Evolutionary conservation across 2,797 vertebrate species (phyloP).

Genomic region (Ara ararauna): DNA sequence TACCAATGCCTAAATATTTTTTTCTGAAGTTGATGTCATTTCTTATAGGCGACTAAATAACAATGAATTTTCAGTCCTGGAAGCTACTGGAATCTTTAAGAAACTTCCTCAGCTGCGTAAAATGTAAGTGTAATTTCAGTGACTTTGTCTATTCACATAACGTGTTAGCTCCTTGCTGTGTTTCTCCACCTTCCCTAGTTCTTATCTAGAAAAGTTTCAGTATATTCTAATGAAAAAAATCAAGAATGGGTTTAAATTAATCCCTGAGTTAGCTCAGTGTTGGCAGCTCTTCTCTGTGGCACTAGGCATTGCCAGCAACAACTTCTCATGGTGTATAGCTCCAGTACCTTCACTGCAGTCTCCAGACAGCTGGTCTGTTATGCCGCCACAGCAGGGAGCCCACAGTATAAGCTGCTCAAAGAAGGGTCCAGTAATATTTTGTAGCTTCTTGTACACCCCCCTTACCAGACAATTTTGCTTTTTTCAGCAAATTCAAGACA

Average conservation of each 20-base stretch:
- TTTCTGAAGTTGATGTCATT: conserved; percentile 21
- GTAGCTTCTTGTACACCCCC: conserved; percentile 58
- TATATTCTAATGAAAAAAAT: neutral
- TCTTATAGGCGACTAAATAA: conserved; percentile 92
- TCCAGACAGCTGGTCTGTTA: conserved; percentile 55
- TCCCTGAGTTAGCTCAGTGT: neutral
- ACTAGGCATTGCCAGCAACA: neutral
- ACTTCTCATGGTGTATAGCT: neutral
- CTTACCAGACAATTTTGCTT: conserved; percentile 46
- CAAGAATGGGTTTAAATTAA: neutral
- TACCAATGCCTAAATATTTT: neutral
- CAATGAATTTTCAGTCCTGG: conserved; percentile 96
- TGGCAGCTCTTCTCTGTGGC: neutral
- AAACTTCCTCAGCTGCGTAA: conserved; percentile 96
- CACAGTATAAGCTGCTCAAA: conserved; percentile 18
- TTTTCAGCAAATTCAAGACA: conserved; percentile 57
- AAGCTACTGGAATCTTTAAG: conserved; percentile 97
- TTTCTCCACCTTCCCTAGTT: neutral
- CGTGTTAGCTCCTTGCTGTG: neutral
- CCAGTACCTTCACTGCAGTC: neutral
- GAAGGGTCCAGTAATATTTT: conserved; percentile 45
- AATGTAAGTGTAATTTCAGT: conserved; percentile 86
- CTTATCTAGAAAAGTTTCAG: neutral
- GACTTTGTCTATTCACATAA: neutral
- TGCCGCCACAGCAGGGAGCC: conserved; percentile 38